Percentiles rank a stretch among this genome's conserved stretches.
Evolutionary conservation across 2,888 invertebrate species (phyloP).

Genomic region (Buathra laborator): DNA sequence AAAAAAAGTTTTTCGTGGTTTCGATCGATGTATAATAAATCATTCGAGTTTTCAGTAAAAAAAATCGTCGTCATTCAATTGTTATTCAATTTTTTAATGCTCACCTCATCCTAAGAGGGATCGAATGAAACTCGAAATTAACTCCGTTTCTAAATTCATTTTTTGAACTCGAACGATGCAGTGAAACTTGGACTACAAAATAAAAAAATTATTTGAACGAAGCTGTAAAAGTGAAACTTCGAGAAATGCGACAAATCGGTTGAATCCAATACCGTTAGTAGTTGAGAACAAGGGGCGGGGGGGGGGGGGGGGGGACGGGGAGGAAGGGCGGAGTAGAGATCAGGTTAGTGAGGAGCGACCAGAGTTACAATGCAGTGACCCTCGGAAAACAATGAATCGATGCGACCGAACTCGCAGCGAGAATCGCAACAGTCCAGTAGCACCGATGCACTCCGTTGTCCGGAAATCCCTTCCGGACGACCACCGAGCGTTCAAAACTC

Average conservation of each 20-base stretch:
- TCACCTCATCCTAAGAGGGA: too few relatives aligned
- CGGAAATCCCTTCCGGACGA: conserved; percentile 50
- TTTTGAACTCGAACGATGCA: background rate
- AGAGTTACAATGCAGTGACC: background rate
- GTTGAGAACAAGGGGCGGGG: background rate
- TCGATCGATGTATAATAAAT: too few relatives aligned
- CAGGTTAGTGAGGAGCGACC: background rate
- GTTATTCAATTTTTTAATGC: too few relatives aligned
- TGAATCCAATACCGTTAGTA: background rate
- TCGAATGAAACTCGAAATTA: too few relatives aligned
- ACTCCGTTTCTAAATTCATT: too few relatives aligned
- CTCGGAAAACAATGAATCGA: conserved; percentile 49
- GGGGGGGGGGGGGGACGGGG: too few relatives aligned
- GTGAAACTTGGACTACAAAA: background rate
- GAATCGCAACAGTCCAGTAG: conserved; percentile 4
- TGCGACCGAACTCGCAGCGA: conserved; percentile 19
- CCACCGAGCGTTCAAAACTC: conserved; percentile 48
- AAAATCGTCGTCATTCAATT: too few relatives aligned
- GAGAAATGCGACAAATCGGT: background rate
- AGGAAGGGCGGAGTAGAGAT: background rate
- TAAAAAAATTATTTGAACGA: background rate
- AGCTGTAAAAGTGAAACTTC: background rate
- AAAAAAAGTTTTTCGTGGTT: too few relatives aligned
- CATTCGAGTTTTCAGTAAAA: too few relatives aligned
- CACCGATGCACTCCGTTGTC: conserved; percentile 19